phyloP scores from a whole-genome alignment of 2,888 invertebrate genomes.

The Mylabris sibirica region DNA sequence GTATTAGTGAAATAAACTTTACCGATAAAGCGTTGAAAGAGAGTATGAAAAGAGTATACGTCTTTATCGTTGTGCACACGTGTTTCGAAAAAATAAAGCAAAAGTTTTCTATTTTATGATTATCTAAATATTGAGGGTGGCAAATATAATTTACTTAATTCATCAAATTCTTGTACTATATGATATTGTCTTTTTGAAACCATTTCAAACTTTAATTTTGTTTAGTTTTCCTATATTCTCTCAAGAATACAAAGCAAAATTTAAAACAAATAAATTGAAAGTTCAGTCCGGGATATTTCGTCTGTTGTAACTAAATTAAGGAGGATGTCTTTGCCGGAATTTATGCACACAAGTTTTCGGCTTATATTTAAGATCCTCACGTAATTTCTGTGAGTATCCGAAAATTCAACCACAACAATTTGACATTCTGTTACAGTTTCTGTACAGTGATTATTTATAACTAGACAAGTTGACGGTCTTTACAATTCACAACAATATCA shows the following conservation, averaged over 20 bases:
- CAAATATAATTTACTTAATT: not conserved
- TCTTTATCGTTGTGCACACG: no score
- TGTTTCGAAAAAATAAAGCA: no score
- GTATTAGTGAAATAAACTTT: no score
- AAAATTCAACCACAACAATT: constrained; percentile 28
- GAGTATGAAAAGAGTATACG: not conserved
- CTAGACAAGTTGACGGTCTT: constrained; percentile 8
- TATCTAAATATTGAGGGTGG: no score
- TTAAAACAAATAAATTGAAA: not conserved
- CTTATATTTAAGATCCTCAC: constrained; percentile 12
- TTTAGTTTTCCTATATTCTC: constrained; percentile 6
- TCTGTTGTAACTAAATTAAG: constrained; percentile 6
- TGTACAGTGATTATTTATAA: constrained; percentile 22
- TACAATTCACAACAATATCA: constrained; percentile 22
- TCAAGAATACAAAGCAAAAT: not conserved
- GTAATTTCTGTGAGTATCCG: constrained; percentile 22
- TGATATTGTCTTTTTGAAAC: constrained; percentile 18
- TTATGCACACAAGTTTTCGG: constrained; percentile 22
- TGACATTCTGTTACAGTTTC: constrained; percentile 17
- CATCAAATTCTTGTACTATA: not conserved
- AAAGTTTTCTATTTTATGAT: not conserved
- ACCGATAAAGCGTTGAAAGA: not conserved
- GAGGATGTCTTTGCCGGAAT: constrained; percentile 15
- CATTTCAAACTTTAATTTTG: not conserved
- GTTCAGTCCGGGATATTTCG: not conserved